Evolutionary conservation across 2,113 vertebrate genomes (phyloP), one percentile per base, ranked within the genome.

Genomic region (Mesocricetus auratus): DNA sequence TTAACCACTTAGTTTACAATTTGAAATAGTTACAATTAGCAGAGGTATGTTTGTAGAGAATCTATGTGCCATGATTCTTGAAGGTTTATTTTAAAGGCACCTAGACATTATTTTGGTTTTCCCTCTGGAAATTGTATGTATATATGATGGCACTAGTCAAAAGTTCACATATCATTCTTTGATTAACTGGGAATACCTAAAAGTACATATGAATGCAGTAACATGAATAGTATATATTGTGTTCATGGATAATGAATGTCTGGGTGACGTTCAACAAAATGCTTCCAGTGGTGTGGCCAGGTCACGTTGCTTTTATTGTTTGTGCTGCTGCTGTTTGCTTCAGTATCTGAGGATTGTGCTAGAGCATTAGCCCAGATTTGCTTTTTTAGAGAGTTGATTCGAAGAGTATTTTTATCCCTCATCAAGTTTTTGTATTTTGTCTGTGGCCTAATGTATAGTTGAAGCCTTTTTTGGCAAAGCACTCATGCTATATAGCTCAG

Each of bases 91-190:
- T 86, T 71, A 86, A 81, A 86, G 94, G 13, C 47, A 73, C 15
- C 42, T n/a, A 60, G 79, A 45, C 7, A 31, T 33, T n/a, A 71
- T 93, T 93, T 94, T 78, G 31, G 50, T 2, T 92, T 79, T 5
- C n/a, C 56, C 39, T 95, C 3, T 86, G 87, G 64, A 91, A 97
- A 97, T 82, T 93, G 36, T 88, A 26, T 92, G 26, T 78, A 17
- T 94, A 68, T 92, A 42, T 12, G 36, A 68, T 81, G 94, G 47
- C 21, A 17, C 69, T 83, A 86, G 90, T 94, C 92, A 89, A 89
- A 89, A 89, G 50, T 71, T n/a, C 53, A 78, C 53, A 56, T 71
- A 66, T 79, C 74, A 87, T 86, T 86, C 21, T 86, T 88, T 53
- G 81, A 31, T 39, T 92, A 66, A 50, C 31, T 87, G 77, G 79